Evolutionary conservation across 2,888 invertebrate species (phyloP).

Genomic region (Liodrosophila aerea): DNA sequence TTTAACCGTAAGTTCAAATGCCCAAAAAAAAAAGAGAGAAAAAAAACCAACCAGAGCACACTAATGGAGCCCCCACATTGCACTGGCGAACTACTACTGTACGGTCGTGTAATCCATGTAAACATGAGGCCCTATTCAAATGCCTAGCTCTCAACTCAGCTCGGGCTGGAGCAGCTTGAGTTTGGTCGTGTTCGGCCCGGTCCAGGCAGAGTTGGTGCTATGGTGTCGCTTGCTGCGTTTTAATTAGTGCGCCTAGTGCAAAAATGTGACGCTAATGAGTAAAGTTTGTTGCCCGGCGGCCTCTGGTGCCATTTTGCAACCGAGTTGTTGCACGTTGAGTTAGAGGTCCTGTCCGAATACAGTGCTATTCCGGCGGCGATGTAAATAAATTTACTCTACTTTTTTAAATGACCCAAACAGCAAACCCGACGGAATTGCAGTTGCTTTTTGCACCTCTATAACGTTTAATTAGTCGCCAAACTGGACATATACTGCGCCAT

Average conservation of each 20-base stretch:
- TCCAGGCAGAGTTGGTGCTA: no score
- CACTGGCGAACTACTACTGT: conserved; percentile 16
- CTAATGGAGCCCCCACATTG: conserved; percentile 36
- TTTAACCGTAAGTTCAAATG: conserved; percentile 85
- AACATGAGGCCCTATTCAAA: conserved; percentile 54
- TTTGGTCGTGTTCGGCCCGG: background rate
- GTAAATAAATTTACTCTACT: conserved; percentile 48
- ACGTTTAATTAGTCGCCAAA: conserved; percentile 45
- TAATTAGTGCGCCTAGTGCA: conserved; percentile 69
- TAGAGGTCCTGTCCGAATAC: conserved; percentile 11
- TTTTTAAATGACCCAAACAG: background rate
- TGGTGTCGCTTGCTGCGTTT: conserved; percentile 51
- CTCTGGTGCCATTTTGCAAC: conserved; percentile 15
- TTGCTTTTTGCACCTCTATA: conserved; percentile 26
- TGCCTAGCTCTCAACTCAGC: conserved; percentile 24
- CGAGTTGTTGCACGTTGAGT: conserved; percentile 18
- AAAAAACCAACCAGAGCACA: conserved; percentile 4
- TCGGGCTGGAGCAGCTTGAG: conserved; percentile 1
- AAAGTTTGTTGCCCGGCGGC: conserved; percentile 69
- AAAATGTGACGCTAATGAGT: conserved; percentile 74
- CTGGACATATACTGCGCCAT: conserved; percentile 21
- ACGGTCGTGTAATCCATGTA: conserved; percentile 29
- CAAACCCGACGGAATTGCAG: conserved; percentile 18
- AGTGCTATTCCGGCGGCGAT: conserved; percentile 16
- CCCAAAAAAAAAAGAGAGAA: conserved; percentile 13